Evolutionary conservation across 2,113 vertebrate species (phyloP), one percentile per base, ranked within the genome.

Genomic region (Rhabdomys dilectus): DNA sequence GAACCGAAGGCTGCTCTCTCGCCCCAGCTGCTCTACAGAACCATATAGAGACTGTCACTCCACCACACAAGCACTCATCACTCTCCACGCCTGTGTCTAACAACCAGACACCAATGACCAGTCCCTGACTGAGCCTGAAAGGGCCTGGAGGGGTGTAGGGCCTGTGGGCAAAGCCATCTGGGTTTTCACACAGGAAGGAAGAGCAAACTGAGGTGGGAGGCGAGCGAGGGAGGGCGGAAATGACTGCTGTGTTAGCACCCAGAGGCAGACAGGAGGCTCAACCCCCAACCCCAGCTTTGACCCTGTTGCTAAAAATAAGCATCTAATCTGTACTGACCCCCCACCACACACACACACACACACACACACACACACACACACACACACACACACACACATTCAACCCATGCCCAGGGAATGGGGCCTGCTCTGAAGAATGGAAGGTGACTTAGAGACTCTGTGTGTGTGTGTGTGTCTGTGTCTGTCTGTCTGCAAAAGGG

Each of bases 131-230:
- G 4, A 56, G 48, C 26, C 91, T 53, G 10, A 86, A 34, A 77
- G 7, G 80, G 62, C 68, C 81, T 39, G 5, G 73, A 72, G 34
- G 34, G 56, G 48, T 75, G 77, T 6, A 26, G 53, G 62, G 81
- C 58, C 13, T 0, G 91, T 4, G 0, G 70, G 87, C 26, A 26
- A 48, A 34, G 56, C 70, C 0, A 3, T n/a, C 86, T 78, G 95
- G 97, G 93, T 94, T 96, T 97, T 96, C 76, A 97, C 96, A 97
- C 97, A 97, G 98, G 97, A 98, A 98, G 98, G 97, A 98, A 97
- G 97, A 88, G 29, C 42, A 58, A 72, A 90, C 62, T 1, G 36
- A 92, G 81, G 96, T 90, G 92, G 96, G 92, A 94, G 96, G 97
- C 68, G 8, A 72, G 91, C 51, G 24, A 78, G 58, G 88, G 80